phyloP scores from a whole-genome alignment of 2,113 vertebrate genomes.

The Hydropotes inermis region DNA sequence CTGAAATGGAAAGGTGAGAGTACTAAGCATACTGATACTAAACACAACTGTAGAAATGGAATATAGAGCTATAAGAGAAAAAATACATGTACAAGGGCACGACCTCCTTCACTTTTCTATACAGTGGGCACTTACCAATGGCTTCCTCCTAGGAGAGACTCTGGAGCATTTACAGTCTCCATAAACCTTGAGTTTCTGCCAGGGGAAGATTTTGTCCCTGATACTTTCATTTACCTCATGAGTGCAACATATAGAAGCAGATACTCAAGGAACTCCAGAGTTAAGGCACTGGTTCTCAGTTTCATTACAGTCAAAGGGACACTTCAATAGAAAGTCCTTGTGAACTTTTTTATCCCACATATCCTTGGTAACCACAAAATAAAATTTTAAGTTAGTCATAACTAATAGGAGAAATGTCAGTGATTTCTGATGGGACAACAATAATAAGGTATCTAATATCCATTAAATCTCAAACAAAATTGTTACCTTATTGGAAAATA shows the following conservation, averaged over 20 bases:
- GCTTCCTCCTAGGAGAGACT: background rate
- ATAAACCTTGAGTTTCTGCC: background rate
- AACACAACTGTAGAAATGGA: background rate
- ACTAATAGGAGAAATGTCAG: background rate
- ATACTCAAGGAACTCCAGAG: background rate
- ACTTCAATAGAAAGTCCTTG: background rate
- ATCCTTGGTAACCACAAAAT: background rate
- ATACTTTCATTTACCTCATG: background rate
- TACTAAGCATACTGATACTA: background rate
- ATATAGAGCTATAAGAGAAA: background rate
- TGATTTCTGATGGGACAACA: background rate
- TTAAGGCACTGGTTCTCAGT: background rate
- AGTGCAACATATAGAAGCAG: background rate
- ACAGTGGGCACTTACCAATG: background rate
- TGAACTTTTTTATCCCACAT: background rate
- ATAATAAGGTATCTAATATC: background rate
- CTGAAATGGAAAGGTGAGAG: slow-evolving; percentile 74
- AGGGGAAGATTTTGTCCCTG: background rate
- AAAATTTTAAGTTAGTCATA: slow-evolving; percentile 26
- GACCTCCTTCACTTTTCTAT: background rate
- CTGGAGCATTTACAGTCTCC: background rate
- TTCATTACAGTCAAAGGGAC: background rate
- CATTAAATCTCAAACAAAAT: slow-evolving; percentile 24
- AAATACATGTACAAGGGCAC: background rate
- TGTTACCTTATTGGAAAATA: background rate